Base-by-base conservation (phyloP, 2,888 invertebrate species). In the Marasmarcha lunaedactyla region DNA sequence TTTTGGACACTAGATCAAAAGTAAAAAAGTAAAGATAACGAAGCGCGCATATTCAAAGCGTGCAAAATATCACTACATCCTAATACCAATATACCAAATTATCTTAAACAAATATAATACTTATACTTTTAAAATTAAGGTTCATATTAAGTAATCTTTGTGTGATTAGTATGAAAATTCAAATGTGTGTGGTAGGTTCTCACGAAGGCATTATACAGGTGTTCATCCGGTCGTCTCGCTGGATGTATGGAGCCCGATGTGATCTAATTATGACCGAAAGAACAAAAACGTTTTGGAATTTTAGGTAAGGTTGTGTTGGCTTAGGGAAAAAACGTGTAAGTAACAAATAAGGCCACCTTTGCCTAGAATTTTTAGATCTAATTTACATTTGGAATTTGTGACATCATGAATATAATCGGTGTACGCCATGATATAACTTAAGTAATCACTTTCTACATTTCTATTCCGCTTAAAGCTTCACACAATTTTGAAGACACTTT, bases 191-290 rank as follows among this genome's bases (percentile, higher is more conserved):
- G 45, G 38, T 40, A 33, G 57, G 70, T 73, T 79, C 78, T 72
- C 78, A 79, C 78, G 76, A 60, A 52, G 50, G 45, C 47, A 50
- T 44, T 51, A 54, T 74, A 78, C 79, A 79, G 79, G 79, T 79
- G 79, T 69, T 72, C 78, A 78, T 79, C 79, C 78, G 78, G 77
- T 70, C 71, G 73, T 74, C 77, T 76, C 60, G 54, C 70, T 69
- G 57, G 63, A 68, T n/a, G 65, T 67, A 63, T 56, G 61, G 30
- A 30, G 65, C 63, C 57, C 61, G 59, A 62, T 59, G 54, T 61
- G 55, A 57, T 65, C 63, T 69, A 69, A 71, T 68, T 66, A 62
- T 59, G 53, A n/a, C 48, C 53, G 45, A 46, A 52, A 48, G 68
- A 62, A 70, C 63, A 67, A 65, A 55, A 48, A 46, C 46, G 41